A percentile compares a stretch with the other conserved stretches of the same genome.
Evolutionary conservation across 2,888 invertebrate species (phyloP).

Genomic region (Agapostemon virescens): DNA sequence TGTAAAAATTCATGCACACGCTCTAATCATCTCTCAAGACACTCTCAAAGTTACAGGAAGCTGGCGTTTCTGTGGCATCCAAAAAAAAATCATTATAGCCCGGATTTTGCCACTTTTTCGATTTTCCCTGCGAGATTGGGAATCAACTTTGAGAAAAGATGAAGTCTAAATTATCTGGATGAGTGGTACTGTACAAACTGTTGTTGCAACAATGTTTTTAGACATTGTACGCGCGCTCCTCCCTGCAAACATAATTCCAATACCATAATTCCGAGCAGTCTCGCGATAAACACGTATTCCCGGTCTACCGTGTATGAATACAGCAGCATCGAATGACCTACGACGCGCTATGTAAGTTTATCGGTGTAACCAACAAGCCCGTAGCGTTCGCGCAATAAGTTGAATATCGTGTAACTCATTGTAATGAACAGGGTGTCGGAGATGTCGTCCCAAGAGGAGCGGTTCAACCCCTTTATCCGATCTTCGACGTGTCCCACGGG

Average conservation of each 20-base stretch:
- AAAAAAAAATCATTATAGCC: no score
- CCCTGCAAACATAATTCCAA: neutral
- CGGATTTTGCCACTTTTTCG: no score
- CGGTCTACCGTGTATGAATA: neutral
- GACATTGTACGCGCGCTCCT: neutral
- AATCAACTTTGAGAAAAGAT: no score
- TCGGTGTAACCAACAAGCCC: neutral
- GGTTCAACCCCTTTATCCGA: slow-evolving; percentile 59
- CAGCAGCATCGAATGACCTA: neutral
- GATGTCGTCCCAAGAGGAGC: slow-evolving; percentile 41
- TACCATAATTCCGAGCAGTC: neutral
- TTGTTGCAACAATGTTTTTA: no score
- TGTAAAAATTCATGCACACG: no score
- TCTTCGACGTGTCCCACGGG: slow-evolving; percentile 61
- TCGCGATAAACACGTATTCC: neutral
- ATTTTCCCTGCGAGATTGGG: no score
- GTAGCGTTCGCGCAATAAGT: slow-evolving; percentile 14
- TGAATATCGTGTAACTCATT: slow-evolving; percentile 33
- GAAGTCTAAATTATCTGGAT: no score
- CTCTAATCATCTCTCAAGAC: no score
- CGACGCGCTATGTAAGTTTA: neutral
- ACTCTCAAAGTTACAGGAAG: no score
- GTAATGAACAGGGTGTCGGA: slow-evolving; percentile 24
- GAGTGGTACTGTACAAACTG: no score
- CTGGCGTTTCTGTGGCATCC: no score